Conservation (phyloP, 2,113 vertebrate genomes). For the Phrynocephalus versicolor region DNA sequence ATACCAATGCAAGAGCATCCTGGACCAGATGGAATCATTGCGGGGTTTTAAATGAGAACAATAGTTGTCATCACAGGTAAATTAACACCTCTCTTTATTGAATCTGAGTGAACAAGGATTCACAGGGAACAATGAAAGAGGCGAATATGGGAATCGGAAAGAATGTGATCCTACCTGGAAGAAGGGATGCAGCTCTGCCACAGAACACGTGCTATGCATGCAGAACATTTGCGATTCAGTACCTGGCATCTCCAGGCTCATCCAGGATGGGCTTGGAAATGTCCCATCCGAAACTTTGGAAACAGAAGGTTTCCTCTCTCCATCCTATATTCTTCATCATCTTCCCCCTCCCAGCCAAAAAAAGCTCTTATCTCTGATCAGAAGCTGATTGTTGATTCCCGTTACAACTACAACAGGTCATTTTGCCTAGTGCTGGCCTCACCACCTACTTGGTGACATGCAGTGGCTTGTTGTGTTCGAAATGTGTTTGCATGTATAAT, state of each 20-base stretch:
- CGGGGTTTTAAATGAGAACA: conserved; percentile 2
- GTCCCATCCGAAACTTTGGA: neutral
- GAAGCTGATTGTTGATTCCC: too few species aligned
- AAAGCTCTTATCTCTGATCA: too few species aligned
- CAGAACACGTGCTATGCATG: neutral
- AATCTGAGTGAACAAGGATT: neutral
- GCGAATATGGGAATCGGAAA: neutral
- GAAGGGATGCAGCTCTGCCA: neutral
- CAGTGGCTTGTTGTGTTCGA: too few species aligned
- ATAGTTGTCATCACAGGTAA: conserved; percentile 15
- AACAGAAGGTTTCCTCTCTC: too few species aligned
- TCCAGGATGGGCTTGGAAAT: neutral
- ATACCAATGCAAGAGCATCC: conserved; percentile 13
- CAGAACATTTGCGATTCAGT: neutral
- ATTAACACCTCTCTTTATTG: conserved; percentile 24
- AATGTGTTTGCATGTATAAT: too few species aligned
- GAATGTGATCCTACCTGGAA: neutral
- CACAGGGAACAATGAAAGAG: neutral
- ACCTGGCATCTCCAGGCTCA: neutral
- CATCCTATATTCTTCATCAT: too few species aligned
- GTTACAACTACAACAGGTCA: neutral
- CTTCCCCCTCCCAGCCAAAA: too few species aligned
- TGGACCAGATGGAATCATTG: conserved; percentile 18
- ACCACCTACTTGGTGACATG: too few species aligned
- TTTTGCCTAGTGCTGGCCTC: too few species aligned